These are phyloP conservation scores for Bruchidius siliquastri DNA, from an alignment of 2,888 invertebrate genomes.

Conservation along the genomic window DNA sequence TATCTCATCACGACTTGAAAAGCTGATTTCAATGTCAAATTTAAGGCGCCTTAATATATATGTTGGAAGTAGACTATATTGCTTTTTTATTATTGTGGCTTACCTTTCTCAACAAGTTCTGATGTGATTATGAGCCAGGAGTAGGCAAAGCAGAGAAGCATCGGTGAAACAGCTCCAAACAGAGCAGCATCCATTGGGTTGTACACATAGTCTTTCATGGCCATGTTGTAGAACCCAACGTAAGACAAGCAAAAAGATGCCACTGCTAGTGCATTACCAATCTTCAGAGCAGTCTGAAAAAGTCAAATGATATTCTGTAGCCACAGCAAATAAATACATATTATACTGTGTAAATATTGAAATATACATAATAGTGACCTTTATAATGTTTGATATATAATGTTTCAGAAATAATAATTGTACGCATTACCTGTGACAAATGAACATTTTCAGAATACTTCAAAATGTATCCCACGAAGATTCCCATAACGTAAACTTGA, in stretches of 20 bases:
- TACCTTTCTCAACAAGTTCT: constrained; percentile 58
- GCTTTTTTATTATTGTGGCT: constrained; percentile 3
- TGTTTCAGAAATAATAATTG: no score
- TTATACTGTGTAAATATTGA: no score
- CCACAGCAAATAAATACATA: no score
- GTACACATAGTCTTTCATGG: constrained; percentile 57
- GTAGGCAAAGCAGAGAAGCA: constrained; percentile 63
- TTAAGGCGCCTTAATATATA: no score
- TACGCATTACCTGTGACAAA: background rate
- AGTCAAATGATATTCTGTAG: background rate
- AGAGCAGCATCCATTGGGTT: constrained; percentile 60
- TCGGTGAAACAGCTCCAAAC: constrained; percentile 66
- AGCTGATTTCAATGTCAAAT: no score
- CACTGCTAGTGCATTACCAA: constrained; percentile 55
- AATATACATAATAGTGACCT: no score
- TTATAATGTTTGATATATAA: no score
- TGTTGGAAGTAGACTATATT: background rate
- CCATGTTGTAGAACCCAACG: constrained; percentile 62
- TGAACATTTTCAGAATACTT: constrained; percentile 45
- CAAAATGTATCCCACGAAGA: constrained; percentile 57
- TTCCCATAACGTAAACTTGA: constrained; percentile 66
- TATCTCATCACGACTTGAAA: no score
- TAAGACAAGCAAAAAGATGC: constrained; percentile 53
- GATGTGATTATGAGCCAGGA: constrained; percentile 64
- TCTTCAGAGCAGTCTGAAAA: constrained; percentile 48